A percentile compares a stretch with the other conserved stretches of the same genome.
Conservation (phyloP, 2,888 invertebrate species). For the Lymantria monacha region DNA sequence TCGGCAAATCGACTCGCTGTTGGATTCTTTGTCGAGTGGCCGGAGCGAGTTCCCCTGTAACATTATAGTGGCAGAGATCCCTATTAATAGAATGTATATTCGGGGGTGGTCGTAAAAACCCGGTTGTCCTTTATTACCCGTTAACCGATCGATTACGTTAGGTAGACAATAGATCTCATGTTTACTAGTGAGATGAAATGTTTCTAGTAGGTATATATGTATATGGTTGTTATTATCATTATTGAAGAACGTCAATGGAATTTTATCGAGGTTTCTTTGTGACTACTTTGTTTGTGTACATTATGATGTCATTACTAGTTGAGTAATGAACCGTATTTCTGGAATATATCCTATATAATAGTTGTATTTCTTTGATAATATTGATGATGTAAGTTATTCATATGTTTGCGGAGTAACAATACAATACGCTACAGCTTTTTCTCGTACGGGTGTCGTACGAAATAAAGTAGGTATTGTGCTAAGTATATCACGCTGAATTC, state of each 20-base stretch:
- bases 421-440: too few species aligned
- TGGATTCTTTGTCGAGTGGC: slow-evolving; percentile 53
- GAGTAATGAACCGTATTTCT: not conserved
- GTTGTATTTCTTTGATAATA: too few species aligned
- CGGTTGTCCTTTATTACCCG: slow-evolving; percentile 26
- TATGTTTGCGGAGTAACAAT: too few species aligned
- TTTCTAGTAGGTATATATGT: not conserved
- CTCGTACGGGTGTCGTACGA: too few species aligned
- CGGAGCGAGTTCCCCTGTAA: slow-evolving; percentile 12
- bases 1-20: slow-evolving; percentile 38
- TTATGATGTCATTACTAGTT: not conserved
- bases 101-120: slow-evolving; percentile 22
- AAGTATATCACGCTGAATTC: too few species aligned
- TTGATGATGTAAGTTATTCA: too few species aligned
- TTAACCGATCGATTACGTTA: slow-evolving; percentile 27
- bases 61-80: slow-evolving; percentile 12
- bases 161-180: slow-evolving; percentile 32
- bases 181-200: slow-evolving; percentile 8
- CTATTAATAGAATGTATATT: slow-evolving; percentile 23
- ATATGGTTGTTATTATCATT: slow-evolving; percentile 21
- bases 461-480: too few species aligned
- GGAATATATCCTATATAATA: too few species aligned
- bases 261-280: not conserved
- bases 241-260: slow-evolving; percentile 1
- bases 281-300: not conserved